Base-by-base conservation (phyloP, 2,888 invertebrate species). In the Drosophila greeni region DNA sequence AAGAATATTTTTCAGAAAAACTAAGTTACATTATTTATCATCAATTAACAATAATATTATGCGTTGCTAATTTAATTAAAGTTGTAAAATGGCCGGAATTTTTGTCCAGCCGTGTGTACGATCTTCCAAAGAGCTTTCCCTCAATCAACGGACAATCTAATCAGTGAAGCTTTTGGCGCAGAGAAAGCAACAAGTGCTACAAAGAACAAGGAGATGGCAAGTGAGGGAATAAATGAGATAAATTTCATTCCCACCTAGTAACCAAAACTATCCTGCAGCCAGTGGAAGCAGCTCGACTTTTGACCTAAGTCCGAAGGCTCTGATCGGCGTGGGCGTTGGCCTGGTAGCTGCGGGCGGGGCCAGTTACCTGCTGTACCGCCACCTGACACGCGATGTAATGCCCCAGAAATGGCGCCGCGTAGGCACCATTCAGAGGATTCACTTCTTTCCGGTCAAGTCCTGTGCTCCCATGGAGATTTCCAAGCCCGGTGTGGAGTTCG, bases 361-460 rank as follows among this genome's bases (percentile, higher is more conserved):
- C 2, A 76, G 84, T 0, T 87, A 84, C 49, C 56, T 78, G 14
- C 72, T 77, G 11, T 85, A 82, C 37, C 85, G 79, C 18, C 77
- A 78, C 31, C 52, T 73, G 3, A 80, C 79, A 26, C 78, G 81
- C 3, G 87, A 87, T 60, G 16, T 69, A 0, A 82, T 86, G 66
- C 87, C 87, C 0, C 20, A 87, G n/a, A 85, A 86, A 60, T 88
- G 87, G 87, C 83, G 82, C 18, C 78, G 85, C 2, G 73, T 88
- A 4, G 87, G 87, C 8, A 83, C 73, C 1, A 37, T 88, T 31
- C 71, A 85, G 12, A 72, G 78, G 33, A 62, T 88, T 2, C 75
- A 84, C 37, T 42, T 87, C n/a, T 87, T 84, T 49, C 88, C 87
- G 1, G 71, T 88, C 0, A 88, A 88, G 47, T 88, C 88, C 2